Evolutionary conservation across 1,140 invertebrate species (phyloP), one percentile per base, ranked within the genome.

Genomic region (Globodera rostochiensis): DNA sequence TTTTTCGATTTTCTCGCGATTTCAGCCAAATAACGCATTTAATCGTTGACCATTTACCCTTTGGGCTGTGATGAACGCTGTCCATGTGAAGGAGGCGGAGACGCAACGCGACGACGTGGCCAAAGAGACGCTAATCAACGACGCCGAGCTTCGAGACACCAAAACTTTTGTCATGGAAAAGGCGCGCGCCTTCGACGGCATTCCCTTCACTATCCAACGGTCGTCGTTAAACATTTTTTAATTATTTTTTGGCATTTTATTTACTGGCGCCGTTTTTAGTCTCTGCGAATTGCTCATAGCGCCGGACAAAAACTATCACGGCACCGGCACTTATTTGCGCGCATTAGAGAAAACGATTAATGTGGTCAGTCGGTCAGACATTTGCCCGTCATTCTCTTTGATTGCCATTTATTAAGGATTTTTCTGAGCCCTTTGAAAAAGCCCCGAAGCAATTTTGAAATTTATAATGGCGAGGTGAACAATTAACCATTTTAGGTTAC

Each of bases 331-430:
- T 46, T 88, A 75, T 73, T 82, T 88, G 47, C 85, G 87, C 3
- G 86, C 86, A 7, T 49, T 87, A 7, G 86, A 87, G 66, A 87
- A 87, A 74, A 87, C 80, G 78, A 85, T 87, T 70, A 87, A 87
- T 69, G 87, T 87, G 15, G 87, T 88, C n/a, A 80, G 46, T 21
- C 87, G 11, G 36, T 36, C 2, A 36, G 36, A 36, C 36, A 36
- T 36, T 36, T 36, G 36, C 36, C 36, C 36, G 36, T 1, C 36
- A 36, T 36, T 36, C 36, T 36, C 3, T 36, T 36, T 36, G 25
- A n/a, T n/a, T n/a, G n/a, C n/a, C n/a, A n/a, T n/a, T n/a, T n/a
- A n/a, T n/a, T n/a, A n/a, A n/a, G n/a, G 36, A 36, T 36, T 36
- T 36, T 36, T 36, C 36, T 36, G 36, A 36, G 25, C 25, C 25